Conservation (phyloP, 2,113 vertebrate species). For the Hyaena hyaena region DNA sequence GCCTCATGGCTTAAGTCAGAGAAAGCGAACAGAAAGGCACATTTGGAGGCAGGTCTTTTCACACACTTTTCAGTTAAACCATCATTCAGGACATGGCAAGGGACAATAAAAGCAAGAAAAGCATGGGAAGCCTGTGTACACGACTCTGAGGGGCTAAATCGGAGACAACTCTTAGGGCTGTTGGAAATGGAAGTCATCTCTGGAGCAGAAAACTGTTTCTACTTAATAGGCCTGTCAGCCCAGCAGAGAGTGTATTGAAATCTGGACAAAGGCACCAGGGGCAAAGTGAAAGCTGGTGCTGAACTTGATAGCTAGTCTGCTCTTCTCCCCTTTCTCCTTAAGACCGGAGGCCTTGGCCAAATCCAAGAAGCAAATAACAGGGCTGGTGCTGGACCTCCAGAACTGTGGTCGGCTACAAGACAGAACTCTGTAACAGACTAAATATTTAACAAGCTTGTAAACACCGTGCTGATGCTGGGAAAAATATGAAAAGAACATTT, state of each 20-base stretch:
- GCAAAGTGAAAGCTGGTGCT: neutral
- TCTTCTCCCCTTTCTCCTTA: neutral
- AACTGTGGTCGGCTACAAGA: neutral
- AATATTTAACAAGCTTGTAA: slow-evolving; percentile 68
- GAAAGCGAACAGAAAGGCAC: slow-evolving; percentile 52
- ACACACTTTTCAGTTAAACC: slow-evolving; percentile 19
- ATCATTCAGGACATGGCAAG: neutral
- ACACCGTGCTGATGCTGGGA: slow-evolving; percentile 41
- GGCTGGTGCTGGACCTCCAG: neutral
- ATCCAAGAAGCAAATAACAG: neutral
- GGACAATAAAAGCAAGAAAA: neutral
- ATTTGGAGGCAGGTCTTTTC: neutral
- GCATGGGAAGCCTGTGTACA: neutral
- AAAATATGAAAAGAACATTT: slow-evolving; percentile 19
- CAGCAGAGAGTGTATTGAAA: slow-evolving; percentile 9
- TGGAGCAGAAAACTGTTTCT: neutral
- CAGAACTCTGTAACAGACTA: slow-evolving; percentile 45
- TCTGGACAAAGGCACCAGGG: slow-evolving; percentile 34
- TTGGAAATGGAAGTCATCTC: slow-evolving; percentile 2
- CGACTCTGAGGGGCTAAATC: neutral
- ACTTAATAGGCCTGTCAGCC: neutral
- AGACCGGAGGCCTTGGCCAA: neutral
- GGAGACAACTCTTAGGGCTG: neutral
- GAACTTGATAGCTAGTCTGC: neutral
- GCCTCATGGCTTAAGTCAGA: slow-evolving; percentile 35